A percentile compares a stretch with the other conserved stretches of the same genome.
Conservation (phyloP, 2,797 vertebrate species). For the Bryconaethiops microstoma region DNA sequence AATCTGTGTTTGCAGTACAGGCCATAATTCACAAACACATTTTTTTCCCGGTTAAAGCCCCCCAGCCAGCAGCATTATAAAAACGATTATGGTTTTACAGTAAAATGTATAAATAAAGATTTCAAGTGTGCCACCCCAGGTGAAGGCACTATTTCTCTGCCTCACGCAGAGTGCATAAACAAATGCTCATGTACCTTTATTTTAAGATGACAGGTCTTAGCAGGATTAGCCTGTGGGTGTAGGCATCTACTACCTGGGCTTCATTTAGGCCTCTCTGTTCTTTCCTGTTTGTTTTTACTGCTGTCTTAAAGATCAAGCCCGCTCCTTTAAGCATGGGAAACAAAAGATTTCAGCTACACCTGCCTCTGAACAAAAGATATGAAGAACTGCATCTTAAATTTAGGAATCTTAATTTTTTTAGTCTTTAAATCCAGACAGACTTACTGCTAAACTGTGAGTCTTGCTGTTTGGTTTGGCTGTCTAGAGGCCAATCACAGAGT, state of each 20-base stretch:
- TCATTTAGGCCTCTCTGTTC: conserved; percentile 58
- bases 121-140: conserved; percentile 44
- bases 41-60: conserved; percentile 22
- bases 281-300: conserved; percentile 78
- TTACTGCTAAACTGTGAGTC: conserved; percentile 8
- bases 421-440: neutral
- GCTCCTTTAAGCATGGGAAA: conserved; percentile 35
- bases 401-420: neutral
- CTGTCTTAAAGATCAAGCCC: conserved; percentile 71
- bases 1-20: conserved; percentile 11
- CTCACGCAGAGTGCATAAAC: conserved; percentile 35
- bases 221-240: conserved; percentile 71
- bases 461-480: neutral
- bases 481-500: conserved; percentile 2
- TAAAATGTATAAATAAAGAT: conserved; percentile 10
- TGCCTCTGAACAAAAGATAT: conserved; percentile 26
- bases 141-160: conserved; percentile 17
- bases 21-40: conserved; percentile 28
- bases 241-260: conserved; percentile 46
- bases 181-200: conserved; percentile 54
- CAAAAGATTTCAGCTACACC: conserved; percentile 51
- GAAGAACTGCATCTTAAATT: conserved; percentile 20
- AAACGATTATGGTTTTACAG: conserved; percentile 42
- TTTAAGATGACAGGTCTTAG: conserved; percentile 76
- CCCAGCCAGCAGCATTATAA: conserved; percentile 22